Evolutionary conservation across 2,797 vertebrate genomes (phyloP), one percentile per base, ranked within the genome.

Genomic region (Malurus splendens): DNA sequence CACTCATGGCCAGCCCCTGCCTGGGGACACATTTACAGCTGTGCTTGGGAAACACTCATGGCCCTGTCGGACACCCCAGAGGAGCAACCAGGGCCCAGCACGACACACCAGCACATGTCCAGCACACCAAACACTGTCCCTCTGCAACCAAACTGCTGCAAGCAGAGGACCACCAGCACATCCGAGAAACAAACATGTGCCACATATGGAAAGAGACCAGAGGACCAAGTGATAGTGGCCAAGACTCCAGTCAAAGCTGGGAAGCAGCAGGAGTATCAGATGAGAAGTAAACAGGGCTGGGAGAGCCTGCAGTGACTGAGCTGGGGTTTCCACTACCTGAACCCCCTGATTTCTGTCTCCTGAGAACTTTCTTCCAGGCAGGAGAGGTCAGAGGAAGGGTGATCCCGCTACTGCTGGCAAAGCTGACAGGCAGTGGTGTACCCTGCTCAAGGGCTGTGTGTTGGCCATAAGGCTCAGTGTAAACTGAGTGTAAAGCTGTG

Each of bases 261-360:
- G 48, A 70, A 82, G 82, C 52, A n/a, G 51, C 1, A 0, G 67
- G 28, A 85, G n/a, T 64, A 18, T 2, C 0, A 8, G 18, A 33
- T 1, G 7, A 39, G 83, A 57, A 59, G 55, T 6, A 32, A 83
- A 78, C 50, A 51, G 36, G 45, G 36, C 48, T 19, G 48, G 18
- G 28, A 61, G 33, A 42, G 41, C 14, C 68, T 8, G 24, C 13
- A 10, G 39, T 13, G 48, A 24, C 20, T 0, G 0, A 72, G 79
- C 20, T 39, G 27, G n/a, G 14, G 11, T 23, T 25, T 33, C n/a
- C 25, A 33, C 24, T 2, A 1, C 6, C 57, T 71, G 54, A 45
- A 60, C 10, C 10, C 15, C 10, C 41, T 0, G 0, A 3, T 4
- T 80, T 32, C 19, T 1, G 3, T 4, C 45, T 45, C 45, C 39